Percentiles rank a stretch among this genome's conserved stretches.
Evolutionary conservation across 1,140 invertebrate species (phyloP).

Genomic region (Drosophila athabasca): DNA sequence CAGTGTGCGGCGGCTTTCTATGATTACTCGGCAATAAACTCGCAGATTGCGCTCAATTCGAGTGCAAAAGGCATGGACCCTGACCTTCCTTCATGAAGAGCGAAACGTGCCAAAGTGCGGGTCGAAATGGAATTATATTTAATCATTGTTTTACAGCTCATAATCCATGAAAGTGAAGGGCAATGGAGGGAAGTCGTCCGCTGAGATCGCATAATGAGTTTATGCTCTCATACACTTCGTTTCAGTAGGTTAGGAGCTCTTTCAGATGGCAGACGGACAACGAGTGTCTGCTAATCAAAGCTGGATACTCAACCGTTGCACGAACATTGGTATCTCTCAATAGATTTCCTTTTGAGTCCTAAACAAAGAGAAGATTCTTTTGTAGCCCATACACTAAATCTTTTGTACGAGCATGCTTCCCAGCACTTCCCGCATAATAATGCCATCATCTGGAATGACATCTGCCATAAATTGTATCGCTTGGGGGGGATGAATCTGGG

Average conservation of each 20-base stretch:
- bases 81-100: constrained; percentile 39
- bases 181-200: constrained; percentile 33
- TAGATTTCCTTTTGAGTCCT: neutral
- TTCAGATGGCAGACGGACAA: too few relatives aligned
- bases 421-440: constrained; percentile 39
- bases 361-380: neutral
- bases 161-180: constrained; percentile 43
- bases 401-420: too few relatives aligned
- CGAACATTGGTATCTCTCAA: neutral
- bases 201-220: neutral
- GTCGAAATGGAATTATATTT: constrained; percentile 44
- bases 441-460: constrained; percentile 46
- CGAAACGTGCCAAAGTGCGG: constrained; percentile 23
- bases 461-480: constrained; percentile 39
- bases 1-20: too few relatives aligned
- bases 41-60: constrained; percentile 3
- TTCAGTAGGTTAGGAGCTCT: constrained; percentile 10
- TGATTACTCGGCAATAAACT: constrained; percentile 19
- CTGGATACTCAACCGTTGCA: too few relatives aligned
- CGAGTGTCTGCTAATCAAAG: neutral
- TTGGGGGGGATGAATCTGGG: neutral
- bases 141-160: constrained; percentile 41
- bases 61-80: constrained; percentile 6
- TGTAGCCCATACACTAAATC: neutral
- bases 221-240: neutral